phyloP scores from a whole-genome alignment of 2,113 vertebrate genomes.

The Laticauda laticaudata region DNA sequence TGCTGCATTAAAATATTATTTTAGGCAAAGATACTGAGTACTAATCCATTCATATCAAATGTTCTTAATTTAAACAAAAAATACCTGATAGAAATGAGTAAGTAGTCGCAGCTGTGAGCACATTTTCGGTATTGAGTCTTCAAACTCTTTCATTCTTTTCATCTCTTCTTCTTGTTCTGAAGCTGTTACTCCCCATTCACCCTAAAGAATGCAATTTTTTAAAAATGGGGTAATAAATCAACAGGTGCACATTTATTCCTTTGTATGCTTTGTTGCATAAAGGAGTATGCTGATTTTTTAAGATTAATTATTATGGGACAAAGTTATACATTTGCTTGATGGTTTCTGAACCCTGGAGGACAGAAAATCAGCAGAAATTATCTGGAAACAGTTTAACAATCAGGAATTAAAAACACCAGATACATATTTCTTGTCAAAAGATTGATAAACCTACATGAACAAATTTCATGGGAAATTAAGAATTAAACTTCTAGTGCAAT shows the following conservation, averaged over 20 bases:
- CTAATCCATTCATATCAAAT: background rate
- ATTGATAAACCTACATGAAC: too few relatives aligned
- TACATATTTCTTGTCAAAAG: background rate
- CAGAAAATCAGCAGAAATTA: background rate
- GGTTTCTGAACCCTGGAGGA: background rate
- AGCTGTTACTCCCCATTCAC: constrained; percentile 91
- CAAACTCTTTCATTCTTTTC: constrained; percentile 84
- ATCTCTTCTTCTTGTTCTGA: constrained; percentile 86
- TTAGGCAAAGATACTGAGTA: background rate
- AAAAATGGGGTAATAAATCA: background rate
- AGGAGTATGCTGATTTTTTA: background rate
- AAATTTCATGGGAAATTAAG: background rate
- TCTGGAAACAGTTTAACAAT: background rate
- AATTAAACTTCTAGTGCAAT: background rate
- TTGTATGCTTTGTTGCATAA: background rate
- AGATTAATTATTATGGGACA: background rate
- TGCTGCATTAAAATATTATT: background rate
- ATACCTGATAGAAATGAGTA: constrained; percentile 97
- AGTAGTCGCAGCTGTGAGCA: constrained; percentile 90
- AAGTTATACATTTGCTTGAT: background rate
- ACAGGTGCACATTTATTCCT: background rate
- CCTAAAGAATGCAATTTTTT: constrained; percentile 66
- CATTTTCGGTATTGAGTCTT: constrained; percentile 91
- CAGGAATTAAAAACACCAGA: background rate
- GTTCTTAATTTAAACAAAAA: background rate